Conservation (phyloP, 2,888 invertebrate species). For the Polyommatus iphigenia region DNA sequence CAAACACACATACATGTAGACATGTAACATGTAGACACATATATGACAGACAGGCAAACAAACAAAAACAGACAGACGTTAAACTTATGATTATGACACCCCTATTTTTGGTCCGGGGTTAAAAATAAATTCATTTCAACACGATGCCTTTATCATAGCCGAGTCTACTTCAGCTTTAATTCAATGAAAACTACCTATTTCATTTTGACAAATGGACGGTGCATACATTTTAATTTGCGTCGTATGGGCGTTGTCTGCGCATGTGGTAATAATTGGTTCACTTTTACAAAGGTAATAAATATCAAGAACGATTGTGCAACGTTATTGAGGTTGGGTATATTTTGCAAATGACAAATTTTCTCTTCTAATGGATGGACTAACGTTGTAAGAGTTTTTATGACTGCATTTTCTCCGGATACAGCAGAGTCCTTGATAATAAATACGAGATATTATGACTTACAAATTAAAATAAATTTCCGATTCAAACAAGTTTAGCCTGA, state of each 20-base stretch:
- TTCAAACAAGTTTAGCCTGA: neutral
- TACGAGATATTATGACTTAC: neutral
- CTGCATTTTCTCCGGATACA: neutral
- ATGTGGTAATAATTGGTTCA: conserved; percentile 3
- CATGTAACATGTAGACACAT: no score
- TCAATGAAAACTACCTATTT: neutral
- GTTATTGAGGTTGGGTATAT: neutral
- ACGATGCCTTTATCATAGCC: neutral
- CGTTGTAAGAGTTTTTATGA: neutral
- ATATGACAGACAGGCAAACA: no score
- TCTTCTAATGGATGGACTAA: neutral
- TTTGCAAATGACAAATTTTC: neutral
- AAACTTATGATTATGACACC: no score
- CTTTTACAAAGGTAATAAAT: neutral
- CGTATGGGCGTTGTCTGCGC: neutral
- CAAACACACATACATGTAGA: no score
- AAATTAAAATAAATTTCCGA: neutral
- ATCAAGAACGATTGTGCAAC: conserved; percentile 10
- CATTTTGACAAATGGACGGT: neutral
- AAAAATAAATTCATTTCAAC: neutral
- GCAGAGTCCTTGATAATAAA: neutral
- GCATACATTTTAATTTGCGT: neutral
- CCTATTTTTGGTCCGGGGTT: no score
- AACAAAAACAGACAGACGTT: no score
- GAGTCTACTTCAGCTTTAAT: neutral